Evolutionary conservation across 2,113 vertebrate genomes (phyloP), one percentile per base, ranked within the genome.

Genomic region (Dromiciops gliroides): DNA sequence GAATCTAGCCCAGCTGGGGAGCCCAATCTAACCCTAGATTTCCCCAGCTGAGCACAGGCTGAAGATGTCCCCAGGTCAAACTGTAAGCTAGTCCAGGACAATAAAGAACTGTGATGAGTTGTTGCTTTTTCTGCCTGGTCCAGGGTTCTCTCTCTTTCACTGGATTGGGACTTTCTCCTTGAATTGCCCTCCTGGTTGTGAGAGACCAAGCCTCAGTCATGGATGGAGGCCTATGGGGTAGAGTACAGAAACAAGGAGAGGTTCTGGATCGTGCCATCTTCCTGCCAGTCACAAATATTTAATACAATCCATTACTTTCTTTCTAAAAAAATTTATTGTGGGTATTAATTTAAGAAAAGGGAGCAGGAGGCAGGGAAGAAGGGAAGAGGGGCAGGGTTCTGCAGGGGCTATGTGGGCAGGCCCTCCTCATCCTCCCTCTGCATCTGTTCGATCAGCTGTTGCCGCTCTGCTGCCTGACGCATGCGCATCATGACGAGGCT

Each of bases 401-500:
- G 1, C 11, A 9, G 0, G 0, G 1, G 94, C 97, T 99, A 99
- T 0, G 98, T 97, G 53, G 97, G 98, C 9, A 97, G 92, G 94
- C 98, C 99, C 0, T 99, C 99, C 8, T 99, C 98, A 0, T 99
- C 99, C 8, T 99, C 99, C 94, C n/a, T 98, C 97, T 98, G 98
- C 98, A 99, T 99, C 97, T 99, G 98, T 91, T 99, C 98, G 0
- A 99, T 99, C 37, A 99, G 99, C 95, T 98, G 99, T 98, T 99
- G 99, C 51, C 99, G 98, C 97, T 99, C 99, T 0, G 99, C 99
- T 0, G 99, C 99, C 96, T 99, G 99, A 92, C 99, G 99, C 99
- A 99, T 99, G 97, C 98, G 99, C 99, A 99, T 99, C 99, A 99
- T 99, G 98, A 99, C 99, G 90, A 99, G 98, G 93, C 99, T 99